Evolutionary conservation across 2,797 vertebrate genomes (phyloP), one percentile per base, ranked within the genome.

Genomic region (Remorina albescens): DNA sequence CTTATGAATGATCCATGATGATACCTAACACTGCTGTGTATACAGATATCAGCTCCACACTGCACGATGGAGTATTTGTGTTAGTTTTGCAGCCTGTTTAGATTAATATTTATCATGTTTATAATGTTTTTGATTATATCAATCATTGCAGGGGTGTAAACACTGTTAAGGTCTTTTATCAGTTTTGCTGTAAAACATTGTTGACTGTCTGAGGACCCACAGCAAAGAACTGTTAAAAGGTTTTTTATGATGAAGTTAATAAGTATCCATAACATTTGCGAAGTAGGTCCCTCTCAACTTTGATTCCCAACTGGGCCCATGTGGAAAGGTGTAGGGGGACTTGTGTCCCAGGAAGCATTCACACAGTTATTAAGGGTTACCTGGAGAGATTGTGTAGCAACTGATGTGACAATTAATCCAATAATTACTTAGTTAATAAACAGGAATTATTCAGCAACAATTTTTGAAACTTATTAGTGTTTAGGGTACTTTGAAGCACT

Each of bases 1-100:
- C 37, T 32, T 74, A 76, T 81, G 58, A 73, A 76, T 67, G 28
- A 74, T 83, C 36, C 44, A 55, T 77, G 34, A 70, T 76, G 49
- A 60, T 58, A 56, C 65, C 8, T 41, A 56, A 37, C 15, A 19
- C 30, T 42, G 53, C 57, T 77, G 67, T 61, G 71, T 66, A 39
- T 37, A 36, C 36, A 68, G 32, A 60, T 51, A 49, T 53, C 47
- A 57, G 23, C 26, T 59, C 19, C 60, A 71, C 49, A 72, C 11
- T 8, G 39, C 41, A 67, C 59, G 19, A 65, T 46, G 8, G n/a
- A 63, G 7, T 50, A n/a, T 41, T 21, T 18, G n/a, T 64, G 54
- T 49, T 44, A 60, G 47, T 54, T 76, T 71, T 51, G 11, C 47
- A 21, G 46, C 49, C 44, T 66, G 56, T 72, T 37, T 42, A 44